These are phyloP conservation scores for Drosophila equinoxialis DNA, from an alignment of 1,140 invertebrate genomes.

Conservation along the genomic window DNA sequence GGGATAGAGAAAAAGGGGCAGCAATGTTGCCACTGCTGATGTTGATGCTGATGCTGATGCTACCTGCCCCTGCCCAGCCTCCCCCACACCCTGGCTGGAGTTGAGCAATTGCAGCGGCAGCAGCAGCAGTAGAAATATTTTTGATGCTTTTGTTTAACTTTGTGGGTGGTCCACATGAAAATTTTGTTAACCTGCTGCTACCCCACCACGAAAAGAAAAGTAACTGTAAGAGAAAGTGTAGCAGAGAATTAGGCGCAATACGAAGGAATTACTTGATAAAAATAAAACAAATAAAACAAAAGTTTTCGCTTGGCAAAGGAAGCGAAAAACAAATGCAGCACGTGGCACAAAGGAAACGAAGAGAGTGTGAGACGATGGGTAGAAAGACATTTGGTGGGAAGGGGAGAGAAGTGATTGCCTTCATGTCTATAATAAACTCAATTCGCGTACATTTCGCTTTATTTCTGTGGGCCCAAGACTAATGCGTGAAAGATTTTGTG, in stretches of 20 bases:
- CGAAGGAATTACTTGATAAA: slow-evolving; percentile 67
- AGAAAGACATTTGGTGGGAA: neutral
- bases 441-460: slow-evolving; percentile 50
- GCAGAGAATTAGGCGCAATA: slow-evolving; percentile 69
- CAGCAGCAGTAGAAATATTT: slow-evolving; percentile 24
- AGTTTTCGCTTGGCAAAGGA: slow-evolving; percentile 46
- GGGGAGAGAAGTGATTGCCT: slow-evolving; percentile 31
- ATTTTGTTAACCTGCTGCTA: slow-evolving; percentile 2
- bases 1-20: neutral
- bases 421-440: slow-evolving; percentile 64
- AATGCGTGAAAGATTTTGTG: slow-evolving; percentile 22
- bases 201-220: neutral
- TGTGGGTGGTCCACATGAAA: slow-evolving; percentile 29
- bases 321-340: slow-evolving; percentile 29
- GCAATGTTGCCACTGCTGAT: neutral
- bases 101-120: slow-evolving; percentile 60
- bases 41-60: slow-evolving; percentile 18
- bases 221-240: slow-evolving; percentile 26
- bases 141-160: slow-evolving; percentile 69
- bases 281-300: slow-evolving; percentile 72
- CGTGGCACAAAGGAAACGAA: slow-evolving; percentile 26
- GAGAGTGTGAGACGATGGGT: neutral
- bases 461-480: slow-evolving; percentile 19
- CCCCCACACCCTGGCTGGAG: slow-evolving; percentile 2
- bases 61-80: neutral